These are phyloP conservation scores for Thysanoteuthis rhombus DNA, from an alignment of 2,888 invertebrate species.

Conservation along the genomic window DNA sequence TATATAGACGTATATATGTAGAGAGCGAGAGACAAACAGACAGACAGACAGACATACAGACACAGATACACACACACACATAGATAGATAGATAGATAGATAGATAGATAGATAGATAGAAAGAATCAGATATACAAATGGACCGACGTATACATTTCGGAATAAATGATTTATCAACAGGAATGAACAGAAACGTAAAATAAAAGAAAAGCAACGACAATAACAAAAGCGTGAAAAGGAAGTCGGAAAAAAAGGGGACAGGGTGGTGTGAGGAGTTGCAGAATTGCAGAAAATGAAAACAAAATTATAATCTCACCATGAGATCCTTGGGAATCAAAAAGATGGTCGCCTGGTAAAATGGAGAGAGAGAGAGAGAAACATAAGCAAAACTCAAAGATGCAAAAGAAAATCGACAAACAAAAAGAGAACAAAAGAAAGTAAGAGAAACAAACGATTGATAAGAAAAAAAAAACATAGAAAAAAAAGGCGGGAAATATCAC, in stretches of 20 bases:
- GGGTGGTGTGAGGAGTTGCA: neutral
- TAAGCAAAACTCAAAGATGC: neutral
- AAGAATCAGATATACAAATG: too few relatives aligned
- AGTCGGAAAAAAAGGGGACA: neutral
- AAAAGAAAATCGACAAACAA: neutral
- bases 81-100: too few relatives aligned
- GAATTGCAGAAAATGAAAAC: neutral
- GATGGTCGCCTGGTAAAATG: constrained; percentile 13
- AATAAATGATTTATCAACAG: too few relatives aligned
- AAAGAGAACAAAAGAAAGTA: neutral
- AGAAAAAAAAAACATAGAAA: neutral
- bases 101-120: too few relatives aligned
- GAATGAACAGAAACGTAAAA: neutral
- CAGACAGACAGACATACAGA: too few relatives aligned
- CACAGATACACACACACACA: too few relatives aligned
- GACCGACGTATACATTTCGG: too few relatives aligned
- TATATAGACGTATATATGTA: too few relatives aligned
- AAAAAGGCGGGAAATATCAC: neutral
- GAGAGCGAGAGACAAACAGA: too few relatives aligned
- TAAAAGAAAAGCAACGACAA: neutral
- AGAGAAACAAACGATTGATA: neutral
- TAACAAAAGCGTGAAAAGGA: neutral
- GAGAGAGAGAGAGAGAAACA: neutral
- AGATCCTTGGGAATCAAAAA: constrained; percentile 24
- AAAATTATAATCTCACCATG: constrained; percentile 23